phyloP scores from a whole-genome alignment of 1,140 invertebrate species.

The Atta texana region DNA sequence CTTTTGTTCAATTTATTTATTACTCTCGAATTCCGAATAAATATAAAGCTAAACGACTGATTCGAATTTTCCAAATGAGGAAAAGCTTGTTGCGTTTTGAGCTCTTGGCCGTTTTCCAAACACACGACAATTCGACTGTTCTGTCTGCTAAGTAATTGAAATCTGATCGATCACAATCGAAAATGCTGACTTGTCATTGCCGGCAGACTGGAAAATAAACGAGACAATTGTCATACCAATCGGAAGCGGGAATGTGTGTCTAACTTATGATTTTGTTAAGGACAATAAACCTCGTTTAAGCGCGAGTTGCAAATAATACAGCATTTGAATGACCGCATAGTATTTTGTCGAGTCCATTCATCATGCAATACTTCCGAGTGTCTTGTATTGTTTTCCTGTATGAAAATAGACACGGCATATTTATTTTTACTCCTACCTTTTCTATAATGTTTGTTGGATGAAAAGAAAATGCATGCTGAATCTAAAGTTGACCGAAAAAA shows the following conservation, averaged over 20 bases:
- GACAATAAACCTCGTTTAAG: not conserved
- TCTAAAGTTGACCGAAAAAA: not conserved
- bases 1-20: constrained; percentile 3
- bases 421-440: not conserved
- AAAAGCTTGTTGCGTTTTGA: constrained; percentile 54
- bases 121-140: constrained; percentile 11
- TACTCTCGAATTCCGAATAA: not conserved
- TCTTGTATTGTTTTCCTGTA: not conserved
- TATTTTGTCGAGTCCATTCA: constrained; percentile 20
- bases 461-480: not conserved
- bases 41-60: not conserved
- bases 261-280: constrained; percentile 20
- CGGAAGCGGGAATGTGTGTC: not conserved
- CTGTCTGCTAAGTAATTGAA: constrained; percentile 56
- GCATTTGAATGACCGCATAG: not conserved
- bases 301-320: not conserved
- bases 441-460: not conserved
- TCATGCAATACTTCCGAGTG: constrained; percentile 1
- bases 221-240: constrained; percentile 20
- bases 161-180: constrained; percentile 41
- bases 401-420: not conserved
- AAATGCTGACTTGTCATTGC: constrained; percentile 43
- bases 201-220: not conserved
- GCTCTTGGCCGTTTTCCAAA: constrained; percentile 50
- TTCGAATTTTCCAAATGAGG: constrained; percentile 7